Evolutionary conservation across 1,140 invertebrate species (phyloP), one percentile per base, ranked within the genome.

Genomic region (Zaprionus lachaisei): DNA sequence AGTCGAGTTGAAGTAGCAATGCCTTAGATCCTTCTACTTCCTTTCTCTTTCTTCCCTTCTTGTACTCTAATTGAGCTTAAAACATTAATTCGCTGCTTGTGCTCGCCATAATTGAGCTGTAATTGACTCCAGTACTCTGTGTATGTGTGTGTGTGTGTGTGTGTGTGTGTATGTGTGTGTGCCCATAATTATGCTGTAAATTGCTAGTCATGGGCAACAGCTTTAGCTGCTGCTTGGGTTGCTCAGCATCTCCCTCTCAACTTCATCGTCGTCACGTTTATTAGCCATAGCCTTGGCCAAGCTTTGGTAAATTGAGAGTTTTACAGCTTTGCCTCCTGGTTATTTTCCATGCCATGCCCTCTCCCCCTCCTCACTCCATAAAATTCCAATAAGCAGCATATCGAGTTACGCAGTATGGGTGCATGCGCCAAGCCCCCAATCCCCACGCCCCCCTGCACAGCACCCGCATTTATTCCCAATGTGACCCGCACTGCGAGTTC

Each of bases 151-250:
- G 31, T 31, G 31, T 11, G 31, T 7, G 15, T 44, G 15, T 17
- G 7, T 17, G 41, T 17, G 41, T 44, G n/a, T 44, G 41, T 62
- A 17, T 60, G 56, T 15, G 57, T 44, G 51, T 65, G 28, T 47
- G 51, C 26, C 70, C 56, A 84, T 89, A 84, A 89, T 90, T 90
- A 81, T 51, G 72, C 78, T 79, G 70, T 77, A 84, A 89, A 84
- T 89, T 89, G 85, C 84, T 57, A 81, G 80, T 87, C 84, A 89
- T 83, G 77, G 80, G 60, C 69, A 80, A 80, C 83, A 80, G 76
- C 68, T 47, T 63, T 20, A 22, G 11, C 9, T 12, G 4, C 60
- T 7, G 41, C 41, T 17, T 2, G 38, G 31, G 3, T 3, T 34
- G 0, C 31, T 31, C 69, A 44, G 37, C 44, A 64, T 26, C 20